Evolutionary conservation across 2,113 vertebrate genomes (phyloP).

Genomic region (Strigops habroptila): DNA sequence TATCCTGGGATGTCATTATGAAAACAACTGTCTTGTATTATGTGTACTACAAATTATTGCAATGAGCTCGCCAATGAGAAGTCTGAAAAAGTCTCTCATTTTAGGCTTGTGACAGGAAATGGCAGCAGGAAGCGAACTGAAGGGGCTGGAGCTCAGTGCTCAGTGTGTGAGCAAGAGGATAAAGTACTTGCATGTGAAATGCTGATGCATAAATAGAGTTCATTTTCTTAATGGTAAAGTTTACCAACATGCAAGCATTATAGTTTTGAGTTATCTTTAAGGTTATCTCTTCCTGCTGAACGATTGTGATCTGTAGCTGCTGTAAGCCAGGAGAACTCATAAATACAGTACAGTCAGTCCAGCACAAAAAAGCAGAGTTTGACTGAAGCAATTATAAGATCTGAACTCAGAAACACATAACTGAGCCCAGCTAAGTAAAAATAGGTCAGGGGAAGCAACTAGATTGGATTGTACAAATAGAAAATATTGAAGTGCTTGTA

Average conservation of each 20-base stretch:
- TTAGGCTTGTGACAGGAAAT: slow-evolving; percentile 39
- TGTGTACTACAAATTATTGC: not conserved
- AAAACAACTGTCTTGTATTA: not conserved
- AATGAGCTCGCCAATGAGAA: not conserved
- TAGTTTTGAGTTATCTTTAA: not conserved
- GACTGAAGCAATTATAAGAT: not conserved
- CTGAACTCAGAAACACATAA: not conserved
- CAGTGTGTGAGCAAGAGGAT: not conserved
- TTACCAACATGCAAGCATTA: not conserved
- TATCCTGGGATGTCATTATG: not conserved
- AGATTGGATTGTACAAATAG: not conserved
- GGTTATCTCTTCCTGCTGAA: not conserved
- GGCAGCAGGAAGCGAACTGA: slow-evolving; percentile 50
- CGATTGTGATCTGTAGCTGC: not conserved
- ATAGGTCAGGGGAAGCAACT: not conserved
- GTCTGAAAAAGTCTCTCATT: not conserved
- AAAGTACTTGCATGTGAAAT: not conserved
- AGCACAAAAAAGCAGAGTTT: not conserved
- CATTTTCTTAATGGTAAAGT: not conserved
- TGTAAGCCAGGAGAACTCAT: not conserved
- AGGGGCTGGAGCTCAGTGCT: not conserved
- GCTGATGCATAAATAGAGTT: not conserved
- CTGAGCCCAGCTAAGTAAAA: not conserved
- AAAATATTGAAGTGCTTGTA: not conserved
- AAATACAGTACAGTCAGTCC: not conserved